Conservation (phyloP, 2,113 vertebrate species). For the Pterocles burchelli region DNA sequence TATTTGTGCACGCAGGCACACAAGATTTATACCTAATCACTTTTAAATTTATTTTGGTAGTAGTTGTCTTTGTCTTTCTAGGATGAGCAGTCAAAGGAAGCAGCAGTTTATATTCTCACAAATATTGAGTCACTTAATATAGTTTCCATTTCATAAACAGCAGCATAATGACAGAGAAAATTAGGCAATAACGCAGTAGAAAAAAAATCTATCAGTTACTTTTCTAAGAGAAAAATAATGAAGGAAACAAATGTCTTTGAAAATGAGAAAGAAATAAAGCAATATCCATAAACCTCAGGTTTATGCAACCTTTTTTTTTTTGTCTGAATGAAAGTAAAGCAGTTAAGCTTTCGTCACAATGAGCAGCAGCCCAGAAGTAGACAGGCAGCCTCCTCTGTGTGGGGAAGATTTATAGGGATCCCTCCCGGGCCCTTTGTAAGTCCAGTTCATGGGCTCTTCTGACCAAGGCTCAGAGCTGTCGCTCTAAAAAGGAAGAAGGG, state of each 20-base stretch:
- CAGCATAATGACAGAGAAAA: background rate
- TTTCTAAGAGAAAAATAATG: background rate
- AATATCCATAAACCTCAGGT: background rate
- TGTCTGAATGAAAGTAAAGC: background rate
- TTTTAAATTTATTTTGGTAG: background rate
- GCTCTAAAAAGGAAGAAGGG: conserved; percentile 20
- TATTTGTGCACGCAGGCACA: background rate
- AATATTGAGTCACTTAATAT: background rate
- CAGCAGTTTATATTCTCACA: background rate
- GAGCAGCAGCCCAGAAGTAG: conserved; percentile 16
- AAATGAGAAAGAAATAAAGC: background rate
- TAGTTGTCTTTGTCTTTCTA: background rate
- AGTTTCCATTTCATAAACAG: background rate
- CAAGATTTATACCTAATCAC: background rate
- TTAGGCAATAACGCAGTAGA: background rate
- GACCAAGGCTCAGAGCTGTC: conserved; percentile 41
- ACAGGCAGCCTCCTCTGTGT: conserved; percentile 40
- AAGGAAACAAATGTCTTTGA: background rate
- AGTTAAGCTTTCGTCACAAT: conserved; percentile 38
- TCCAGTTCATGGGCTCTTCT: background rate
- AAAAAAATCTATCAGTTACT: background rate
- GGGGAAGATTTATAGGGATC: conserved; percentile 36
- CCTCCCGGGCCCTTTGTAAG: background rate
- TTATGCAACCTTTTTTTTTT: background rate
- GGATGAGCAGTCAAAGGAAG: background rate